These are phyloP conservation scores for Apotomis turbidana DNA, from an alignment of 2,888 invertebrate species.

Conservation along the genomic window DNA sequence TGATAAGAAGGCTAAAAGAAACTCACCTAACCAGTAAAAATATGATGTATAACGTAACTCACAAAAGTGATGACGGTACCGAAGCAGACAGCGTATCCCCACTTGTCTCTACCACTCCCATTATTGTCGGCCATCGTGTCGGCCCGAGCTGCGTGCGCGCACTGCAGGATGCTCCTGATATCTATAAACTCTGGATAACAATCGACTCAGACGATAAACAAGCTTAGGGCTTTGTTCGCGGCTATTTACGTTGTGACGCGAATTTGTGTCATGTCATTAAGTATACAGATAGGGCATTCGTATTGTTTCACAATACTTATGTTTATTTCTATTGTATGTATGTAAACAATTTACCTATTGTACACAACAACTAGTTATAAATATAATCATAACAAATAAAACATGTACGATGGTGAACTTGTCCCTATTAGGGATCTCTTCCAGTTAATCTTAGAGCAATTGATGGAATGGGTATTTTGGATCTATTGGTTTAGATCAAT, in stretches of 20 bases:
- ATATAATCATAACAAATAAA: too few relatives aligned
- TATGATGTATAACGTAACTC: conserved; percentile 62
- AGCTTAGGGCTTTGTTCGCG: conserved; percentile 2
- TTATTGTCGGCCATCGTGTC: conserved; percentile 46
- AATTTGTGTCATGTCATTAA: conserved; percentile 32
- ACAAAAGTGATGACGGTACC: conserved; percentile 86
- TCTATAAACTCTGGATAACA: conserved; percentile 23
- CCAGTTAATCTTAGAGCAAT: too few relatives aligned
- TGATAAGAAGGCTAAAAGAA: too few relatives aligned
- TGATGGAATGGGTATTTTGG: too few relatives aligned
- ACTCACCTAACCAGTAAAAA: too few relatives aligned
- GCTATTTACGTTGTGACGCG: conserved; percentile 21
- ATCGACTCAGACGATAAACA: conserved; percentile 31
- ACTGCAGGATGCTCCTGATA: conserved; percentile 43
- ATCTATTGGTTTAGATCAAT: too few relatives aligned
- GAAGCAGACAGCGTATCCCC: conserved; percentile 87
- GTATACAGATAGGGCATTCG: background rate
- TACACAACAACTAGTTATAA: too few relatives aligned
- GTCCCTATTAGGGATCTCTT: too few relatives aligned
- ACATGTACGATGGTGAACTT: too few relatives aligned
- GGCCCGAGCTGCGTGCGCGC: conserved; percentile 14
- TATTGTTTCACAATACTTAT: too few relatives aligned
- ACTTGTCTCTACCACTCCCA: conserved; percentile 58
- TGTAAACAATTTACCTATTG: too few relatives aligned
- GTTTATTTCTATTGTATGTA: too few relatives aligned